Base-by-base conservation (phyloP, 1,140 invertebrate genomes). In the Drosophila burlai region DNA sequence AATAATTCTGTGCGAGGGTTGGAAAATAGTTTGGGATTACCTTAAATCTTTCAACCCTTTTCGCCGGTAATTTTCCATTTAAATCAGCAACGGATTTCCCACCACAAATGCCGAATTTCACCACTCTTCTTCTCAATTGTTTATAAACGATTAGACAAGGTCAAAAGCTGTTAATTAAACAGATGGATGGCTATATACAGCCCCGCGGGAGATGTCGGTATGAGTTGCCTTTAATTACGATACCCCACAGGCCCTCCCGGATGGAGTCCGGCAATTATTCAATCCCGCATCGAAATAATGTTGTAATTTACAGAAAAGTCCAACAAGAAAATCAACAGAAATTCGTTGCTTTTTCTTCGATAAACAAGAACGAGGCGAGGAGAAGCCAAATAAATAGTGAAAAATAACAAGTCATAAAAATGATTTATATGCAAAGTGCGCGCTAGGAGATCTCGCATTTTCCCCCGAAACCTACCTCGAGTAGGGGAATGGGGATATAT, bases 361-460 rank as follows among this genome's bases (percentile, higher is more conserved):
- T 86, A 89, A 87, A 81, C 81, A 89, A 64, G 47, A 61, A 58
- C 42, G 29, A 13, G 18, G 21, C 64, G n/a, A 9, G 80, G 36
- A 81, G 80, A 65, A 81, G 68, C 24, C 77, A 87, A 87, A 84
- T 83, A 87, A 87, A 87, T 89, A 89, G 84, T 87, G 85, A 89
- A 84, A 87, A 87, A 87, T 87, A 89, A 87, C 84, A 81, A 87
- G 84, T 87, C 84, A 87, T 89, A 87, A 87, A 89, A 87, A 89
- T 87, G 84, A 87, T 87, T 87, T 87, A 87, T 87, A 87, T 87
- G 84, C 84, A 87, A 87, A 87, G 84, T 87, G 84, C 83, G 84
- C 77, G 65, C 76, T 72, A 55, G 57, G 58, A 80, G 76, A 50
- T 66, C 43, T 34, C 29, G 3, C 15, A 24, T 29, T 45, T 29